Percentiles rank a stretch among this genome's conserved stretches.
Evolutionary conservation across 2,113 vertebrate species (phyloP).

Genomic region (Bucco capensis): DNA sequence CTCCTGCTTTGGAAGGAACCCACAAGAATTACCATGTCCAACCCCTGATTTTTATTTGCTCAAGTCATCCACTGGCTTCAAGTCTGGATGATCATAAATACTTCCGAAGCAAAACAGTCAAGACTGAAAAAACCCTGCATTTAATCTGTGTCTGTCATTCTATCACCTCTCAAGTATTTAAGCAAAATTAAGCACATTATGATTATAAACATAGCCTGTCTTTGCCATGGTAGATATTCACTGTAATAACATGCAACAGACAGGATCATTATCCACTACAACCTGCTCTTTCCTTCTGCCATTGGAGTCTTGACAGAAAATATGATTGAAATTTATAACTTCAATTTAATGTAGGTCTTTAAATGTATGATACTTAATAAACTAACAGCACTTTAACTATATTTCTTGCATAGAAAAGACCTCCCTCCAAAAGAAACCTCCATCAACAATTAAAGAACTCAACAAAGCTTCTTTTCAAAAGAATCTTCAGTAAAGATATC

Average conservation of each 20-base stretch:
- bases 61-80: not conserved
- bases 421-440: not conserved
- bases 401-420: not conserved
- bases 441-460: not conserved
- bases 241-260: not conserved
- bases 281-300: not conserved
- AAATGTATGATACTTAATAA: not conserved
- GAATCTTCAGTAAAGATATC: not conserved
- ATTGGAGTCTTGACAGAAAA: not conserved
- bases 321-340: not conserved
- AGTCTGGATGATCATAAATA: not conserved
- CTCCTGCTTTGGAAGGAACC: too few species aligned
- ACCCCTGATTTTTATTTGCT: not conserved
- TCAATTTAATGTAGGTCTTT: not conserved
- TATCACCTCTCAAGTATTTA: not conserved
- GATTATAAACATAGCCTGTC: not conserved
- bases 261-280: not conserved
- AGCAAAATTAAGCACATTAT: not conserved
- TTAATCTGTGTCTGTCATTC: not conserved
- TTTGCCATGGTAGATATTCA: not conserved
- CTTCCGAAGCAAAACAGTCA: not conserved
- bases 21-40: too few species aligned
- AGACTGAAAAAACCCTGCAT: not conserved
- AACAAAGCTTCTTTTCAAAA: not conserved
- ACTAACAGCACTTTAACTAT: not conserved